phyloP scores from a whole-genome alignment of 30 jellyfish, hydroid and myxozoan genomes.

The Sanderia malayensis region DNA sequence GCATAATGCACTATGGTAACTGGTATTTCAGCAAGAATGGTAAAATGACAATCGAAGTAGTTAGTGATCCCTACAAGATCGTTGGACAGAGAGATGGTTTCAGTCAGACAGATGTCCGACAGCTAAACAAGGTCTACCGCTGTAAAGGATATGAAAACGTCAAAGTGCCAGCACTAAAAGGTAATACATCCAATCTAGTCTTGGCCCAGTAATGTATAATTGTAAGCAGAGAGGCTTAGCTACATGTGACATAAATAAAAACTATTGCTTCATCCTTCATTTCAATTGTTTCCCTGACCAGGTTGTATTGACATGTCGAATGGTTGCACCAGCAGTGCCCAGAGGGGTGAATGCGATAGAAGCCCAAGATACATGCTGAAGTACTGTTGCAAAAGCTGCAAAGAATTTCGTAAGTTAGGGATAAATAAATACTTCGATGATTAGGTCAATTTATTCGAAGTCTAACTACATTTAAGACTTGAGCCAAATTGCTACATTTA shows the following conservation, averaged over 20 bases:
- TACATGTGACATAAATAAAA: too few species aligned
- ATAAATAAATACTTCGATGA: too few species aligned
- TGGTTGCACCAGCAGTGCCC: slow-evolving; percentile 40
- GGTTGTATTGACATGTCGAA: slow-evolving; percentile 38
- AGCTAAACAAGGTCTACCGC: slow-evolving; percentile 38
- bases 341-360: slow-evolving; percentile 23
- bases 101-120: slow-evolving; percentile 61
- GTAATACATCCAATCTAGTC: too few species aligned
- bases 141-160: slow-evolving; percentile 41
- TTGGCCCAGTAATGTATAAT: too few species aligned
- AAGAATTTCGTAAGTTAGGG: too few species aligned
- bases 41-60: slow-evolving; percentile 41
- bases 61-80: slow-evolving; percentile 7
- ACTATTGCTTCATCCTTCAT: too few species aligned
- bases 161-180: slow-evolving; percentile 41
- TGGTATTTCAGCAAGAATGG: slow-evolving; percentile 26
- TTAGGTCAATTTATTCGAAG: too few species aligned
- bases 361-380: slow-evolving; percentile 39
- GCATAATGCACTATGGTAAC: slow-evolving; percentile 60
- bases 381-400: slow-evolving; percentile 38
- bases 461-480: too few species aligned
- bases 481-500: too few species aligned
- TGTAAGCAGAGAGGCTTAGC: too few species aligned
- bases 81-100: slow-evolving; percentile 59
- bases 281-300: background rate